These are phyloP conservation scores for Fragum fragum DNA, from an alignment of 2,888 invertebrate species.

Conservation along the genomic window DNA sequence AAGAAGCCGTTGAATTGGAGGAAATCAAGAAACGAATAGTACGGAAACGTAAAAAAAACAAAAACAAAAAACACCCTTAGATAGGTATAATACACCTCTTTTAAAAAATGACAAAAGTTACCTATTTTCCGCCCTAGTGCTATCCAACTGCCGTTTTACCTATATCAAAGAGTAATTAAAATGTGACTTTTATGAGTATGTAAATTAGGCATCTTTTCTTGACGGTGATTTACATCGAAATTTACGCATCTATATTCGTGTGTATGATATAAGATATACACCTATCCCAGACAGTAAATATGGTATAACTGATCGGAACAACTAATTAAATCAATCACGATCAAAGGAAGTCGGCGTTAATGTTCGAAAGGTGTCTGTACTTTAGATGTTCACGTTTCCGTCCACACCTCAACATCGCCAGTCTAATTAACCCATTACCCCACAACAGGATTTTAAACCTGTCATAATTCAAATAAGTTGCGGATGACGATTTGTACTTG, in stretches of 20 bases:
- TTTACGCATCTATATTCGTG: background rate
- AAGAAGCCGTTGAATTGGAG: background rate
- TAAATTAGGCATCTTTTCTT: background rate
- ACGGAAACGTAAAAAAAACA: background rate
- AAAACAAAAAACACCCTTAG: background rate
- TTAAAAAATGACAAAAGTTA: background rate
- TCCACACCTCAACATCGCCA: too few species aligned
- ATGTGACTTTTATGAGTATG: slow-evolving; percentile 1
- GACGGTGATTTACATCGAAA: background rate
- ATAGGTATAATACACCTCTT: too few species aligned
- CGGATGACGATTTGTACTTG: too few species aligned
- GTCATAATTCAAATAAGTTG: too few species aligned
- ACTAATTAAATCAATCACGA: background rate
- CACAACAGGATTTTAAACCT: too few species aligned
- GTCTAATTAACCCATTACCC: too few species aligned
- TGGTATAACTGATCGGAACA: background rate
- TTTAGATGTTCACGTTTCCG: background rate
- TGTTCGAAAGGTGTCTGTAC: background rate
- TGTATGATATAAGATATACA: background rate
- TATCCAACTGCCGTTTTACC: slow-evolving; percentile 3
- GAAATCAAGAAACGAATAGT: background rate
- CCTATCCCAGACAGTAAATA: background rate
- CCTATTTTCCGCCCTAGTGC: slow-evolving; percentile 2
- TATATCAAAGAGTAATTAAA: slow-evolving; percentile 3
- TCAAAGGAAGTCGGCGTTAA: background rate